Percentiles rank a stretch among this genome's conserved stretches.
These are phyloP conservation scores for Erpobdella octoculata DNA, from an alignment of 2,888 invertebrate species.

Conservation along the genomic window DNA sequence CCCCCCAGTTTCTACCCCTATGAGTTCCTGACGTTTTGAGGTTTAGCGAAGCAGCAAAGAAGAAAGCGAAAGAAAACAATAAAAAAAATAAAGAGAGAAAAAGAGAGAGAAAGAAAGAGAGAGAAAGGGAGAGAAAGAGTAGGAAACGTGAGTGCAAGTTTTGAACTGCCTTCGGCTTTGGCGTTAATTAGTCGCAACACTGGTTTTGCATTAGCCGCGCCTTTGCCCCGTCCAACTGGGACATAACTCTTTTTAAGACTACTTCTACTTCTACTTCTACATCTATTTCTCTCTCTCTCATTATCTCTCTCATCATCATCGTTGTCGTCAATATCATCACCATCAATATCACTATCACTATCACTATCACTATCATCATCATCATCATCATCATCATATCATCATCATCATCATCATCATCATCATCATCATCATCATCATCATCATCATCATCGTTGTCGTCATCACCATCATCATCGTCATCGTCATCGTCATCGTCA, in stretches of 20 bases:
- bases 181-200: conserved; percentile 19
- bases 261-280: too few species aligned
- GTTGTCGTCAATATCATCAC: not conserved
- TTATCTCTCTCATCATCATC: not conserved
- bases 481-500: conserved; percentile 7
- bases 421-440: not conserved
- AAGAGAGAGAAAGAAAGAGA: not conserved
- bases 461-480: not conserved
- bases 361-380: not conserved
- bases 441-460: not conserved
- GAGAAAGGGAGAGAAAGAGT: not conserved
- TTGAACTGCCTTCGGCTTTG: conserved; percentile 8
- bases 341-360: not conserved
- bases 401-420: not conserved
- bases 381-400: not conserved
- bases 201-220: conserved; percentile 17
- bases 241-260: too few species aligned
- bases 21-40: too few species aligned
- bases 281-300: too few species aligned
- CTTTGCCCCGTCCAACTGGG: not conserved
- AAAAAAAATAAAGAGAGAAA: not conserved
- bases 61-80: not conserved
- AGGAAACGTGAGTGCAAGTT: not conserved
- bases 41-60: too few species aligned
- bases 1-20: too few species aligned